Base-by-base conservation (phyloP, 2,888 invertebrate genomes). In the Ormyrus pomaceus region DNA sequence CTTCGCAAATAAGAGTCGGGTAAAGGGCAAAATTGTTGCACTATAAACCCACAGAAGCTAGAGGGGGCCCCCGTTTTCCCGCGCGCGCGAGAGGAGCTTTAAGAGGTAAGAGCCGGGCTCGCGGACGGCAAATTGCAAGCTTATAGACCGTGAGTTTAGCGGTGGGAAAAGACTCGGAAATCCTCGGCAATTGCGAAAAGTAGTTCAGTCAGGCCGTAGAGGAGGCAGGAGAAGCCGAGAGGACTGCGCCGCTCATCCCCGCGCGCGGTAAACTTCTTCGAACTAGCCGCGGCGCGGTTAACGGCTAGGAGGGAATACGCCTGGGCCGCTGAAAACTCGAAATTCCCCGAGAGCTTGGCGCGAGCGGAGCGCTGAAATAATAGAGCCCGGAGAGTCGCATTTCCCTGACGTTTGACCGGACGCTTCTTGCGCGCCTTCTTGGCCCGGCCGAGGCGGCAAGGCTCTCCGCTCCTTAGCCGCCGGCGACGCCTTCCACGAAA, bases 111-210 rank as follows among this genome's bases (percentile, higher is more conserved):
- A 34, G 34, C 34, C 34, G 0, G 34, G 3, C 34, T 34, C 4
- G 34, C 34, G 34, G 34, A 34, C 34, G 34, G 34, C 34, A 34
- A 34, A 34, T 34, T 34, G 34, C 34, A 34, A 34, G 34, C 34
- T 34, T 34, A 34, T 34, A 34, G 55, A 53, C 7, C 45, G 34
- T 10, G 51, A 68, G 55, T 7, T 66, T 34, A 72, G 45, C 53
- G 62, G 62, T 72, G 71, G 62, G 71, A 72, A 72, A 72, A 8
- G 46, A 51, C 61, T 61, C 45, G 62, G 61, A 72, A 72, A 72
- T 10, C 2, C 11, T 50, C 46, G 34, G 11, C 34, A 34, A n/a
- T 10, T 51, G 50, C 46, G 53, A 34, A 61, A 72, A 72, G 53
- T 72, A 62, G 62, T 53, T 72, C 71, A 72, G 5, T 6, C 62